Evolutionary conservation across 2,888 invertebrate genomes (phyloP), one percentile per base, ranked within the genome.

Genomic region (Altica lythri): DNA sequence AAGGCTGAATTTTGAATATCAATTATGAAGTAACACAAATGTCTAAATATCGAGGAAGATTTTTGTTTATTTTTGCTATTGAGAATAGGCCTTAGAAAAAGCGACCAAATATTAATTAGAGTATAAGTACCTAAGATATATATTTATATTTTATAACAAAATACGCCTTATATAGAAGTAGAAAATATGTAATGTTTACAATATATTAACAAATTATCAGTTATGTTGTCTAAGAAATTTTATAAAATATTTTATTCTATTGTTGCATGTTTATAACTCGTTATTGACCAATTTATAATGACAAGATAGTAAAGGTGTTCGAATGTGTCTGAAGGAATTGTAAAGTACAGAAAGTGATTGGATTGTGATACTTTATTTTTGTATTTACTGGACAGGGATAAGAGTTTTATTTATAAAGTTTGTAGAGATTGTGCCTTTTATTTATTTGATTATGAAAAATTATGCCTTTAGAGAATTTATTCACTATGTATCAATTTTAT

Each of bases 311-410:
- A 46, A 54, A 55, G 34, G 47, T 54, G 46, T 52, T 57, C 40
- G 58, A 59, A 52, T 48, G 51, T 56, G 61, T 57, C 59, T 40
- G 51, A 53, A 48, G 62, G 58, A 60, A 55, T 52, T 57, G 61
- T 53, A 55, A 50, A 50, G 61, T 53, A 55, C 47, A 50, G 61
- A 59, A 62, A 58, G 64, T 69, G 64, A 61, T 65, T 64, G 72
- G 75, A 75, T 69, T 76, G 75, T 76, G 75, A 76, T 76, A 75
- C 68, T 72, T 74, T 75, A 74, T 76, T 76, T 76, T 75, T 75
- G 69, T 75, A 75, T 68, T 66, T 68, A 60, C 59, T 63, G 67
- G 64, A 65, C 64, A 65, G 62, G 59, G 64, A 65, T 68, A 61
- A 57, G 53, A 61, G 51, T 71, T 72, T 72, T 71, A 67, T 72